phyloP scores from a whole-genome alignment of 2,888 invertebrate genomes.

The Patella pellucida region DNA sequence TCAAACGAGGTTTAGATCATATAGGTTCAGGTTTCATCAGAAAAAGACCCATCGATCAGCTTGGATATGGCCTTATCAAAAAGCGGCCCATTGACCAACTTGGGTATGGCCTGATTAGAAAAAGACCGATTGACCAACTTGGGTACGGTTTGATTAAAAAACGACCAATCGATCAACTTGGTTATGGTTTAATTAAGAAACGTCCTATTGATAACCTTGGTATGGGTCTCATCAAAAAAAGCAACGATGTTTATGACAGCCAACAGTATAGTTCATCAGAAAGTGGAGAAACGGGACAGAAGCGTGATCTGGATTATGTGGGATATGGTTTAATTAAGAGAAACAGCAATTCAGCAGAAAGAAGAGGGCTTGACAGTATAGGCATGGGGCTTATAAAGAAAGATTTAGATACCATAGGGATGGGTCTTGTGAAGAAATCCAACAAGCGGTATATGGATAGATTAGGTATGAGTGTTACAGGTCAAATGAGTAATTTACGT shows the following conservation, averaged over 20 bases:
- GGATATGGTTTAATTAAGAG: conserved; percentile 10
- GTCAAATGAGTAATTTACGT: background rate
- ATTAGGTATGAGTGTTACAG: background rate
- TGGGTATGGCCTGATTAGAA: conserved; percentile 19
- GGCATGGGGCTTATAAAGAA: conserved; percentile 23
- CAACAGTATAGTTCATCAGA: background rate
- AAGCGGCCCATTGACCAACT: conserved; percentile 13
- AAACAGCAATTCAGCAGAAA: background rate
- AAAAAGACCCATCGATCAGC: conserved; percentile 10
- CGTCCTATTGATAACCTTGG: conserved; percentile 18
- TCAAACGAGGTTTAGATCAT: conserved; percentile 7
- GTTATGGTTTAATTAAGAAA: conserved; percentile 21
- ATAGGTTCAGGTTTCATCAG: conserved; percentile 18
- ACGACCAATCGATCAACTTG: conserved; percentile 13
- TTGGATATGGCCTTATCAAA: conserved; percentile 22
- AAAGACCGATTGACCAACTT: conserved; percentile 17
- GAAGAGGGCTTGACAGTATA: conserved; percentile 11
- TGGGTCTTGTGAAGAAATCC: conserved; percentile 16
- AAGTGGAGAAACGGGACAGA: background rate
- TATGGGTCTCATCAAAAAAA: conserved; percentile 17
- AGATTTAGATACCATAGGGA: conserved; percentile 7
- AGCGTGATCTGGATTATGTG: background rate
- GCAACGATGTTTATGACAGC: background rate
- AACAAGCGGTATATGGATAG: background rate
- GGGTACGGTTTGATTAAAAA: conserved; percentile 23